Percentiles rank a stretch among this genome's conserved stretches.
These are phyloP conservation scores for Accipiter cooperii DNA, from an alignment of 2,113 vertebrate genomes.

Conservation along the genomic window DNA sequence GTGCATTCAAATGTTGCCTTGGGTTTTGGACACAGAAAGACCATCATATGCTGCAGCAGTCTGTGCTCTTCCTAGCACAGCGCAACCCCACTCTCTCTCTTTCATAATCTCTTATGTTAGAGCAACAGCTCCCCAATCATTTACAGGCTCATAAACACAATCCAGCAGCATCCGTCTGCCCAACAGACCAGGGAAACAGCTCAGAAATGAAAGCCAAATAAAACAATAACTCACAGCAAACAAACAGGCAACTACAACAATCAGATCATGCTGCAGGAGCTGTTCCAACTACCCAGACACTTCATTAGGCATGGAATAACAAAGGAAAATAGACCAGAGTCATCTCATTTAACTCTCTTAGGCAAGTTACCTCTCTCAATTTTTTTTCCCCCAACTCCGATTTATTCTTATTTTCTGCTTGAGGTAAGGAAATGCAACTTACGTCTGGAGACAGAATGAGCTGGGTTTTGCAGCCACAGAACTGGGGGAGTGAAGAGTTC, in stretches of 20 bases:
- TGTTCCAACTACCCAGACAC: slow-evolving; percentile 41
- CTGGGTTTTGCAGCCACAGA: not conserved
- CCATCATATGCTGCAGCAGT: slow-evolving; percentile 43
- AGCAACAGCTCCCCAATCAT: slow-evolving; percentile 56
- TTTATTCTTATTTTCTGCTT: not conserved
- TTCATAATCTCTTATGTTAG: slow-evolving; percentile 40
- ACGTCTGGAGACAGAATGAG: not conserved
- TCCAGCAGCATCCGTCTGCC: slow-evolving; percentile 52
- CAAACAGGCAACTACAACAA: slow-evolving; percentile 50
- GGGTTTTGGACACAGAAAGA: not conserved
- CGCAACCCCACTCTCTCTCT: not conserved
- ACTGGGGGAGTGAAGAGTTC: not conserved
- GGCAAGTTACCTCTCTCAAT: not conserved
- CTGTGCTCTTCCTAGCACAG: slow-evolving; percentile 22
- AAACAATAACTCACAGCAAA: slow-evolving; percentile 59
- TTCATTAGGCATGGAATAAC: slow-evolving; percentile 55
- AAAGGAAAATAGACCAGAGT: slow-evolving; percentile 32
- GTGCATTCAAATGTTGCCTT: not conserved
- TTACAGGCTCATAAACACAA: slow-evolving; percentile 54
- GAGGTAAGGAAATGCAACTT: not conserved
- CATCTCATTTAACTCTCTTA: slow-evolving; percentile 18
- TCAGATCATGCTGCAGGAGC: slow-evolving; percentile 43
- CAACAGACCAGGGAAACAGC: slow-evolving; percentile 50
- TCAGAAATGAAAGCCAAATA: slow-evolving; percentile 59
- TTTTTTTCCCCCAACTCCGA: not conserved